Conservation (phyloP, 2,888 invertebrate species). For the Cataglyphis rosenhaueri region DNA sequence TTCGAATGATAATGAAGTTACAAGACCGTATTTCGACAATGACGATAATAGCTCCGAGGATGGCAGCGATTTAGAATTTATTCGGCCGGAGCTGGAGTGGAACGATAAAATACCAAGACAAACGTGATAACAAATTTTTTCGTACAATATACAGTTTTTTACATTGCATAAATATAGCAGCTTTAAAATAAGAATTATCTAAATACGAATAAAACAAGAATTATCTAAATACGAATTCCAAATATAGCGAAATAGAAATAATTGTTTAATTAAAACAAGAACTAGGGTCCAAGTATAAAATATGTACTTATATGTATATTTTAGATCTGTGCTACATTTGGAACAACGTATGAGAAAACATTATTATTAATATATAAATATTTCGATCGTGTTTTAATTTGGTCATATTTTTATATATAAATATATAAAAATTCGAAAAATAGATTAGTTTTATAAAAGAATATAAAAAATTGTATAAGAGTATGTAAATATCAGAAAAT, state of each 20-base stretch:
- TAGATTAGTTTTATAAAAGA: not conserved
- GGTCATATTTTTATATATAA: slow-evolving; percentile 13
- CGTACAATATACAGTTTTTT: not conserved
- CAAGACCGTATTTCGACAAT: slow-evolving; percentile 90
- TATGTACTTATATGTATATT: slow-evolving; percentile 17
- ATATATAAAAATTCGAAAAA: not conserved
- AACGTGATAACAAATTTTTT: slow-evolving; percentile 57
- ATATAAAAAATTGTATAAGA: not conserved
- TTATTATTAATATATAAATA: not conserved
- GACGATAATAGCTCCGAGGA: slow-evolving; percentile 89
- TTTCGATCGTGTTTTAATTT: not conserved
- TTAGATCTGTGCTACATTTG: not conserved
- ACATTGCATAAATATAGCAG: slow-evolving; percentile 1
- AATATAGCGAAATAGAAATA: not conserved
- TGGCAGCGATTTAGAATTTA: slow-evolving; percentile 88
- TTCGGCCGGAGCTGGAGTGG: slow-evolving; percentile 84
- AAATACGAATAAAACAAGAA: slow-evolving; percentile 10
- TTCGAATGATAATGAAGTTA: slow-evolving; percentile 69
- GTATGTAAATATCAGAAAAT: slow-evolving; percentile 18
- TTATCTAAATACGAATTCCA: slow-evolving; percentile 2
- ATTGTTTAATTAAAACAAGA: slow-evolving; percentile 27
- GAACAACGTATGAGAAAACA: not conserved
- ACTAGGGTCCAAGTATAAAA: slow-evolving; percentile 47
- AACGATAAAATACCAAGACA: slow-evolving; percentile 69
- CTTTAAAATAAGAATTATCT: slow-evolving; percentile 10